Base-by-base conservation (phyloP, 2,113 vertebrate species). In the Balaenoptera acutorostrata region DNA sequence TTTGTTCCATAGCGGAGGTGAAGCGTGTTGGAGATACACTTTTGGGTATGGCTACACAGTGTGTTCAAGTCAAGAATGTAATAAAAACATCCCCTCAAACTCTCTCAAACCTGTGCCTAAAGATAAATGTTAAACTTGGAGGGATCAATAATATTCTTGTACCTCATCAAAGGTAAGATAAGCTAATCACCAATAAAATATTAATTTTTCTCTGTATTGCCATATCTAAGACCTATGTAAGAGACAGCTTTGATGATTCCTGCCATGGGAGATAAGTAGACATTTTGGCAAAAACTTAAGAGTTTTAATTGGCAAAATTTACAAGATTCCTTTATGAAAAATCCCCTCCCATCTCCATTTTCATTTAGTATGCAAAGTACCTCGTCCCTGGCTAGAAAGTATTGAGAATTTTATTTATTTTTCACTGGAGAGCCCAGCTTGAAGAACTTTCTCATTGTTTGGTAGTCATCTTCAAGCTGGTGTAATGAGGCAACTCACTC, bases 101-200 rank as follows among this genome's bases (percentile, higher is more conserved):
- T 80, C 99, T 99, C 68, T 99, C 99, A 98, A 99, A 99, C 98
- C 99, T 99, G 99, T 99, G 99, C 99, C 99, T 99, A 98, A 99
- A 99, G 99, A 99, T 99, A 98, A 99, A 99, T 5, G 99, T 99
- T 98, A 99, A 99, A 98, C 99, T 99, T 81, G 99, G 99, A 97
- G 99, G 99, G 97, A 99, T 99, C 98, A 99, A 99, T 99, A 99
- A 99, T 99, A 99, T 99, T 98, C 99, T 99, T 98, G 99, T 99
- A 96, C 99, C 99, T 98, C 99, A 99, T 98, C 99, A 99, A 98
- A 98, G 99, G 99, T 99, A 98, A 99, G 99, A 64, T 59, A 63
- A 59, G 69, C 18, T 84, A 31, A 95, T 88, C 33, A 46, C 74
- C 82, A 78, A 39, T 17, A 81, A 97, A 90, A 80, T 91, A 25